Conservation (phyloP, 2,888 invertebrate species). For the Papilio demoleus region DNA sequence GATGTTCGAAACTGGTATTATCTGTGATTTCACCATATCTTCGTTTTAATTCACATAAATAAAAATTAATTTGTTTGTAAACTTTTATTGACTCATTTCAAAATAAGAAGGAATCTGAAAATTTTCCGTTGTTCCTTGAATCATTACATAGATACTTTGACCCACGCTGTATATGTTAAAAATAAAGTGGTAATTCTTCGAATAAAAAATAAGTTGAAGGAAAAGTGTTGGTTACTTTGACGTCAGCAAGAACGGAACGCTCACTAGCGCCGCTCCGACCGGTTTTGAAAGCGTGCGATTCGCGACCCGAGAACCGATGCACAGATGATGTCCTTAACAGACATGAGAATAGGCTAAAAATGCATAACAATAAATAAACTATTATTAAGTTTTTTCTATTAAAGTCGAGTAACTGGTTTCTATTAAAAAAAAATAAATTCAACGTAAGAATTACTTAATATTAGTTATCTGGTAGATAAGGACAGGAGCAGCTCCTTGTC, state of each 20-base stretch:
- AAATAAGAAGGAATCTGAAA: not conserved
- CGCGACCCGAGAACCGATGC: conserved; percentile 5
- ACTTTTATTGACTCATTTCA: not conserved
- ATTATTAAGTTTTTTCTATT: not conserved
- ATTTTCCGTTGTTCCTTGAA: not conserved
- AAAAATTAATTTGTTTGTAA: not conserved
- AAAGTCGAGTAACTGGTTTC: too few species aligned
- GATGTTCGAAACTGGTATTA: conserved; percentile 14
- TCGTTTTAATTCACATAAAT: not conserved
- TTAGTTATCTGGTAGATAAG: not conserved
- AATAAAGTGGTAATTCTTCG: conserved; percentile 3
- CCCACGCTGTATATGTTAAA: not conserved
- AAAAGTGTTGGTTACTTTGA: conserved; percentile 13
- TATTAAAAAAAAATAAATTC: too few species aligned
- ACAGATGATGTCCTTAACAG: conserved; percentile 24
- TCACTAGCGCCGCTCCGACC: conserved; percentile 25
- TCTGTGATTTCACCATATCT: not conserved
- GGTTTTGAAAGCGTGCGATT: conserved; percentile 28
- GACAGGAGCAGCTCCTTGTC: not conserved
- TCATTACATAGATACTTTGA: not conserved
- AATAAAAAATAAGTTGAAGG: conserved; percentile 5
- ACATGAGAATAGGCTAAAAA: not conserved
- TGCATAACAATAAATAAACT: not conserved
- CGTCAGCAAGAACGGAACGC: conserved; percentile 9
- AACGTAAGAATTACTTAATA: not conserved